Percentiles rank a stretch among this genome's conserved stretches.
Evolutionary conservation across 2,888 invertebrate species (phyloP).

Genomic region (Caenorhabditis panamensis): DNA sequence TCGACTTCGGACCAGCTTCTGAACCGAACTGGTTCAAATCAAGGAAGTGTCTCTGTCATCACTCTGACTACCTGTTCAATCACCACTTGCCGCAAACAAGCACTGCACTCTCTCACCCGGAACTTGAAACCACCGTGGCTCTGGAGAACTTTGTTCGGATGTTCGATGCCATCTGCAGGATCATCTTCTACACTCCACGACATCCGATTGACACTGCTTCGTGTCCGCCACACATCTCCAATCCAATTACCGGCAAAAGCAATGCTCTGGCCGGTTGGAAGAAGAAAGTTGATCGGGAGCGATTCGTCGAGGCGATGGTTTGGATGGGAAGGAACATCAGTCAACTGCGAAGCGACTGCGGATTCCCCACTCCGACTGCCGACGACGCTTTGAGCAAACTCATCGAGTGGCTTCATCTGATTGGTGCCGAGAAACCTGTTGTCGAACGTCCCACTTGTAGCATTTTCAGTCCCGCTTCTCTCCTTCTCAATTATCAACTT

Average conservation of each 20-base stretch:
- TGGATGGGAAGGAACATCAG: conserved; percentile 18
- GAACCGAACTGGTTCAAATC: background rate
- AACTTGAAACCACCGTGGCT: background rate
- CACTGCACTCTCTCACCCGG: conserved; percentile 19
- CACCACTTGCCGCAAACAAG: conserved; percentile 16
- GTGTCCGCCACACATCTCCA: background rate
- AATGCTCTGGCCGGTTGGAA: conserved; percentile 4
- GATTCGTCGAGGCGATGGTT: conserved; percentile 10
- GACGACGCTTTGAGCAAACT: conserved; percentile 14
- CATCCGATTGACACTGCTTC: conserved; percentile 1
- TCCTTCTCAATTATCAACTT: conserved; percentile 14
- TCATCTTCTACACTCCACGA: conserved; percentile 13
- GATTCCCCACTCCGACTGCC: conserved; percentile 25
- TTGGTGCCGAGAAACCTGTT: background rate
- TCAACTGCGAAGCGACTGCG: conserved; percentile 23
- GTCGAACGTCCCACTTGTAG: conserved; percentile 22
- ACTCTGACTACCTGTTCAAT: conserved; percentile 7
- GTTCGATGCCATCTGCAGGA: conserved; percentile 15
- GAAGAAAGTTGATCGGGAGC: conserved; percentile 24
- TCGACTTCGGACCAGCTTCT: conserved; percentile 36
- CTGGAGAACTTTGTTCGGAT: conserved; percentile 3
- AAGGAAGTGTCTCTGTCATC: conserved; percentile 19
- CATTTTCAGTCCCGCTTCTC: conserved; percentile 18
- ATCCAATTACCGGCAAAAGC: background rate
- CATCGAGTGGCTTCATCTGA: conserved; percentile 20